phyloP scores from a whole-genome alignment of 1,140 invertebrate species.

The Drosophila simulans region DNA sequence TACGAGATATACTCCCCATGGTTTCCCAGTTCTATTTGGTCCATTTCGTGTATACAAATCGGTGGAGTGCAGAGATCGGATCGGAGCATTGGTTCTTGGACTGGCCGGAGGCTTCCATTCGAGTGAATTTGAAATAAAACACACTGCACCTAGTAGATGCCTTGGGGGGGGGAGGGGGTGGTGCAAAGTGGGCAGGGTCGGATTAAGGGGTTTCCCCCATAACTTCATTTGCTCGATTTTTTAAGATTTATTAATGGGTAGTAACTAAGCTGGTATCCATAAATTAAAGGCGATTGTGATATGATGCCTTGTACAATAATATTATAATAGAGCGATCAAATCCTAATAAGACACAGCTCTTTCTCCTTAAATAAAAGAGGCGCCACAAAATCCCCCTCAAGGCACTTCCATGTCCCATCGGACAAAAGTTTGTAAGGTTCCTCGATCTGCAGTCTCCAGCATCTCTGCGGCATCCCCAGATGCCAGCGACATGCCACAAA shows the following conservation, averaged over 20 bases:
- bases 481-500: slow-evolving; percentile 77
- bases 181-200: slow-evolving; percentile 12
- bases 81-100: slow-evolving; percentile 16
- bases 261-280: slow-evolving; percentile 5
- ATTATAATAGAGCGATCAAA: neutral
- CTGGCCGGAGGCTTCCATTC: slow-evolving; percentile 27
- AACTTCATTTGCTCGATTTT: neutral
- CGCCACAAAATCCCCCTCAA: neutral
- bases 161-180: neutral
- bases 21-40: slow-evolving; percentile 55
- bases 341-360: too few species aligned
- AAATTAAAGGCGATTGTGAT: neutral
- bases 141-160: slow-evolving; percentile 53
- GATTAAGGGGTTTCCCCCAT: neutral
- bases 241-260: neutral
- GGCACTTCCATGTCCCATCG: neutral
- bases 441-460: neutral
- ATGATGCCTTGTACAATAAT: neutral
- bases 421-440: slow-evolving; percentile 23
- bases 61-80: slow-evolving; percentile 7
- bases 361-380: too few species aligned
- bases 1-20: slow-evolving; percentile 83
- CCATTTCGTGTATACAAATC: slow-evolving; percentile 65
- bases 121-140: slow-evolving; percentile 80
- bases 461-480: slow-evolving; percentile 27